Percentiles rank a stretch among this genome's conserved stretches.
Conservation (phyloP, 2,888 invertebrate species). For the Lycophotia porphyrea region DNA sequence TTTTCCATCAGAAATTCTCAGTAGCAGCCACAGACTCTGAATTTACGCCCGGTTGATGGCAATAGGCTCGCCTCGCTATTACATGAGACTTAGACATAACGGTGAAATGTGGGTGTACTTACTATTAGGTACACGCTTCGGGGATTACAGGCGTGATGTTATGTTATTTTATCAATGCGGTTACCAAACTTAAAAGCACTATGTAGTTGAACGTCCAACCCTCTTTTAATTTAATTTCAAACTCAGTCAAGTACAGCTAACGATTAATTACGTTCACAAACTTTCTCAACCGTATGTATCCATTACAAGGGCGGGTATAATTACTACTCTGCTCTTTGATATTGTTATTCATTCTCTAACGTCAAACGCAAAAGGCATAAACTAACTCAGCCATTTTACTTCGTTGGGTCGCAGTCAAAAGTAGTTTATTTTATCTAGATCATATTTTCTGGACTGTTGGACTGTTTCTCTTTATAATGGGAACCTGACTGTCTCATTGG, state of each 20-base stretch:
- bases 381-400: conserved; percentile 32
- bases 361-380: conserved; percentile 69
- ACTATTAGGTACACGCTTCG: no score
- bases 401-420: neutral
- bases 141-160: no score
- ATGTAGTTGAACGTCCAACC: neutral
- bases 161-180: no score
- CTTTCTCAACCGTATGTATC: conserved; percentile 63
- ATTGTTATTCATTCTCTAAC: conserved; percentile 77
- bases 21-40: no score
- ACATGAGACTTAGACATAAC: no score
- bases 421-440: neutral
- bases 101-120: no score
- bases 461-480: neutral
- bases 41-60: no score
- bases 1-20: no score
- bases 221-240: neutral
- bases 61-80: no score
- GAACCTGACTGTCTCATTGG: no score
- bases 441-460: neutral
- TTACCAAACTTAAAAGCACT: neutral
- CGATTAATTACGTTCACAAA: conserved; percentile 28
- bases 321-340: conserved; percentile 76
- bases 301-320: conserved; percentile 65
- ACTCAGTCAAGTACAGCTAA: conserved; percentile 1